Evolutionary conservation across 1,140 invertebrate genomes (phyloP).

Genomic region (Lordiphosa collinella): DNA sequence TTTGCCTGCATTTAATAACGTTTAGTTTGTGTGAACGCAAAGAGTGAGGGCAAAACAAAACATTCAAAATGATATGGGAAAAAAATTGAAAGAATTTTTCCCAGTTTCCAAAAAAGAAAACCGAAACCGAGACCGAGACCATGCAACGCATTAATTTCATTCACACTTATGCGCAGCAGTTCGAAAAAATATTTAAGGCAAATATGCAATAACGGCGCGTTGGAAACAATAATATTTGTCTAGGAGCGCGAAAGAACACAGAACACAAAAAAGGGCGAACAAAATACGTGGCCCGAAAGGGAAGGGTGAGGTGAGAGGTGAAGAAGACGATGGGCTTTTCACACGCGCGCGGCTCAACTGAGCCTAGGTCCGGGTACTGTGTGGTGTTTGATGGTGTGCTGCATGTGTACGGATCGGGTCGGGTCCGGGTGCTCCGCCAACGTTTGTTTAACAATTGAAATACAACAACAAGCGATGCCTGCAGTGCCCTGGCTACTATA

Average conservation of each 20-base stretch:
- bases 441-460: slow-evolving; percentile 66
- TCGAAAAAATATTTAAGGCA: slow-evolving; percentile 69
- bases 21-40: slow-evolving; percentile 59
- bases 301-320: slow-evolving; percentile 12
- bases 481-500: background rate
- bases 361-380: slow-evolving; percentile 20
- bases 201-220: slow-evolving; percentile 76
- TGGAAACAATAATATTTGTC: slow-evolving; percentile 78
- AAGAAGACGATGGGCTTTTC: slow-evolving; percentile 1
- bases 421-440: slow-evolving; percentile 17
- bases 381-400: slow-evolving; percentile 1
- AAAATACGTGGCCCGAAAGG: background rate
- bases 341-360: slow-evolving; percentile 42
- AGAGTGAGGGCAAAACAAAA: slow-evolving; percentile 27
- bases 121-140: slow-evolving; percentile 17
- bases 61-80: slow-evolving; percentile 64
- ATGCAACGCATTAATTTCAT: slow-evolving; percentile 75
- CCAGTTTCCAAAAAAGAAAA: slow-evolving; percentile 23
- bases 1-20: slow-evolving; percentile 75
- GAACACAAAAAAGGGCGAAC: slow-evolving; percentile 13
- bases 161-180: slow-evolving; percentile 61
- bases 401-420: slow-evolving; percentile 4
- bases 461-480: slow-evolving; percentile 11
- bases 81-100: slow-evolving; percentile 40
- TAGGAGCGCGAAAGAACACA: slow-evolving; percentile 55